Conservation (phyloP, 1,140 invertebrate species). For the Pseudomyrmex pallidus region DNA sequence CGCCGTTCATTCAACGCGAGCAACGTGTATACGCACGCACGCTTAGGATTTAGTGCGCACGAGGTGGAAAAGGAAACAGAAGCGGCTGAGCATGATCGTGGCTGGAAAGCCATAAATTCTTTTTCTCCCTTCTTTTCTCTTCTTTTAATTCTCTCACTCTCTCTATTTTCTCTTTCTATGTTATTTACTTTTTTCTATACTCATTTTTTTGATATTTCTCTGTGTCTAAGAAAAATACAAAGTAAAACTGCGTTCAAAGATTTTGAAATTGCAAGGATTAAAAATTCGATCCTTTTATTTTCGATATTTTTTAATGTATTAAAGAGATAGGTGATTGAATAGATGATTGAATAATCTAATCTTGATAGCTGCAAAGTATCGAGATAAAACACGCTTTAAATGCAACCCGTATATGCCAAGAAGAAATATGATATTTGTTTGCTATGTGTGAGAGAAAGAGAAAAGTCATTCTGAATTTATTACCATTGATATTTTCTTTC, state of each 20-base stretch:
- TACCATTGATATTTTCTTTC: conserved; percentile 32
- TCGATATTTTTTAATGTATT: conserved; percentile 7
- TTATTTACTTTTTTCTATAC: too few relatives aligned
- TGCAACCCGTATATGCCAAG: conserved; percentile 15
- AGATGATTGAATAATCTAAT: conserved; percentile 49
- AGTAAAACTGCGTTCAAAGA: neutral
- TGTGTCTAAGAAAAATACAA: neutral
- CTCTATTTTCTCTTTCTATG: neutral
- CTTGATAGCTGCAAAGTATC: conserved; percentile 18
- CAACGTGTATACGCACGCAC: conserved; percentile 10
- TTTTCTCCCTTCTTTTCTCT: neutral
- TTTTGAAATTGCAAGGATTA: conserved; percentile 10
- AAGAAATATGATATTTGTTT: conserved; percentile 58
- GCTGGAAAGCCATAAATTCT: neutral
- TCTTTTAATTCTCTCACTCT: neutral
- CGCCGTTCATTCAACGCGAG: conserved; percentile 41
- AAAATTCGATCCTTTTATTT: neutral
- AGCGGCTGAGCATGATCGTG: neutral
- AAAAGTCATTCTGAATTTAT: conserved; percentile 48
- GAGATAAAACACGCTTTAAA: conserved; percentile 6
- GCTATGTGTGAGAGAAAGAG: neutral
- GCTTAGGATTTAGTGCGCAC: conserved; percentile 12
- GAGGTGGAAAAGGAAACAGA: neutral
- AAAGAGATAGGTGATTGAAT: neutral
- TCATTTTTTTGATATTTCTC: too few relatives aligned